Evolutionary conservation across 2,113 vertebrate genomes (phyloP), one percentile per base, ranked within the genome.

Genomic region (Sciurus niger): DNA sequence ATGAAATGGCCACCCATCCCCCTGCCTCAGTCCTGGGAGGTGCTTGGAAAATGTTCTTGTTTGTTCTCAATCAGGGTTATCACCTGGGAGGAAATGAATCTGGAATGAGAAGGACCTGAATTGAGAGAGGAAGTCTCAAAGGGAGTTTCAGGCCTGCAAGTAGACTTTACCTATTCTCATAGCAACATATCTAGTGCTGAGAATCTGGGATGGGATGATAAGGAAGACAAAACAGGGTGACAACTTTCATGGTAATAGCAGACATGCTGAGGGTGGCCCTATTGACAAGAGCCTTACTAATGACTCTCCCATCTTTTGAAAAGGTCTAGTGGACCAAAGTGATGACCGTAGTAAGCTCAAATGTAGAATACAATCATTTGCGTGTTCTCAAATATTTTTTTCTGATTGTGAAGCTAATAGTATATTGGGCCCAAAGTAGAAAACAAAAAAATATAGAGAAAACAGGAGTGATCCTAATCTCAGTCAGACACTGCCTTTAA

Each of bases 371-470:
- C 25, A 84, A 24, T 68, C 43, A 72, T 20, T 68, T 79, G 60
- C 65, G 43, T 65, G n/a, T 91, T 87, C 90, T 91, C 84, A 86
- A 78, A 73, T 92, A 68, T 90, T 73, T 91, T 90, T 40, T 28
- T 34, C 87, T 55, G 7, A 73, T 74, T 76, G 30, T 40, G 48
- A 85, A 94, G 65, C 12, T 55, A 80, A 70, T 83, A 40, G 37
- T 67, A 40, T 93, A 10, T 28, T 63, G 60, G 28, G 65, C 13
- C 55, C 53, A 82, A 76, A 85, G 12, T 92, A 55, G 48, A 88
- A 94, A 83, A 89, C 80, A 63, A 58, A 89, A 40, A 48, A 58
- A 74, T 65, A 85, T 80, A 78, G 67, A 77, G 43, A 95, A 92
- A 40, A 30, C 63, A 95, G 51, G 76, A 79, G 70, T 83, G 43